phyloP scores from a whole-genome alignment of 2,797 vertebrate species.

The Zenarchopterus dispar region DNA sequence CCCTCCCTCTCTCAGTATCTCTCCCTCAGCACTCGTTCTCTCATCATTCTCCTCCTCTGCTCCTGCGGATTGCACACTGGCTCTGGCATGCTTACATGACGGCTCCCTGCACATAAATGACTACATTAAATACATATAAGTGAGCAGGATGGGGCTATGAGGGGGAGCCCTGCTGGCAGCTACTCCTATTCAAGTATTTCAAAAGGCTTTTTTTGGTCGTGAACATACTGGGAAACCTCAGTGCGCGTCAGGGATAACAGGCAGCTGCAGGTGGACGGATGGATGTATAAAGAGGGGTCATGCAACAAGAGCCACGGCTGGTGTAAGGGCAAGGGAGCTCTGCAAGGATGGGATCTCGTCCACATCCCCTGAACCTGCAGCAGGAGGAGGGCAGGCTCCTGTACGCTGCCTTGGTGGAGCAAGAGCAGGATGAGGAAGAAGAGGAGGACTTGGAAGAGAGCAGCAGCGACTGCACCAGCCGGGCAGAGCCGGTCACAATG shows the following conservation, averaged over 20 bases:
- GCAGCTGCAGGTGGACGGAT: conserved; percentile 59
- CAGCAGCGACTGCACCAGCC: conserved; percentile 73
- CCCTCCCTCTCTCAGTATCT: conserved; percentile 35
- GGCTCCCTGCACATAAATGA: conserved; percentile 69
- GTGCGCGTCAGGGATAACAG: conserved; percentile 25
- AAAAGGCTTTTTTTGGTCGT: conserved; percentile 48
- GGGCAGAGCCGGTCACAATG: conserved; percentile 82
- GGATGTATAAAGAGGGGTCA: conserved; percentile 55
- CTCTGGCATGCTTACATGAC: conserved; percentile 74
- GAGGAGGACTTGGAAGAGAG: conserved; percentile 75
- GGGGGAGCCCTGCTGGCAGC: conserved; percentile 29
- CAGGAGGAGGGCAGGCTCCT: conserved; percentile 77
- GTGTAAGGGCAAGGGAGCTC: conserved; percentile 54
- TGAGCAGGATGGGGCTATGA: conserved; percentile 66
- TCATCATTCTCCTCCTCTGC: conserved; percentile 57
- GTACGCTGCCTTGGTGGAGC: conserved; percentile 82
- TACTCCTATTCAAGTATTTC: conserved; percentile 47
- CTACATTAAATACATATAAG: conserved; percentile 54
- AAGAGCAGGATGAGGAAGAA: conserved; percentile 81
- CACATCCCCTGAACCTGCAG: conserved; percentile 80
- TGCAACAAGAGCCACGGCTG: conserved; percentile 77
- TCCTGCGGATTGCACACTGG: conserved; percentile 64
- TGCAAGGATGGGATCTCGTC: conserved; percentile 90
- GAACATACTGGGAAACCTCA: conserved; percentile 34
- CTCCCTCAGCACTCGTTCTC: conserved; percentile 47